A percentile compares a stretch with the other conserved stretches of the same genome.
Evolutionary conservation across 2,113 vertebrate genomes (phyloP).

Genomic region (Notiomystis cincta): DNA sequence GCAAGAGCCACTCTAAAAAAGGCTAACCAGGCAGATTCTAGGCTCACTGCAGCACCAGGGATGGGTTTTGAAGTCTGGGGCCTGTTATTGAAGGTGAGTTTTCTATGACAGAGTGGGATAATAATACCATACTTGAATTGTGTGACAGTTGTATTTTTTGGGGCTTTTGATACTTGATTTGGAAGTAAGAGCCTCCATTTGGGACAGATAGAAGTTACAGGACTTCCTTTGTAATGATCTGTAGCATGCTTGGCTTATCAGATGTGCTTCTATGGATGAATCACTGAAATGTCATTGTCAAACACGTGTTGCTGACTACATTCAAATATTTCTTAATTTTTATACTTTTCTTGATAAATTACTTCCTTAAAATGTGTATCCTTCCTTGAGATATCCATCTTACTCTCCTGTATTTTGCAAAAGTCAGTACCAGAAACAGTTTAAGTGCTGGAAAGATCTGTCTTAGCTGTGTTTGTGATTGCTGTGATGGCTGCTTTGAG

Average conservation of each 20-base stretch:
- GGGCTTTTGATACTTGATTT: not conserved
- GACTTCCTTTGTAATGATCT: accelerated
- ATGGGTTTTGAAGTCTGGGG: not conserved
- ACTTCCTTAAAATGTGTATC: not conserved
- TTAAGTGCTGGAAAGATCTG: not conserved
- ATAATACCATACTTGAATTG: not conserved
- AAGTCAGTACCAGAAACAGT: not conserved
- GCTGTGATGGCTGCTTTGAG: not conserved
- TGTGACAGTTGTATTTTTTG: not conserved
- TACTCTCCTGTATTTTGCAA: not conserved
- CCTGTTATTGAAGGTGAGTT: not conserved
- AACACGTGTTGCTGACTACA: accelerated
- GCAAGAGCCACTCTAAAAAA: not conserved
- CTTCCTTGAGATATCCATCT: not conserved
- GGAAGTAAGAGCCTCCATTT: not conserved
- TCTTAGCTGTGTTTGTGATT: not conserved
- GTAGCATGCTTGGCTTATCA: not conserved
- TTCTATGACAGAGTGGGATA: not conserved
- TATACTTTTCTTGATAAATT: not conserved
- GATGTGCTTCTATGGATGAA: not conserved
- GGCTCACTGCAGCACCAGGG: not conserved
- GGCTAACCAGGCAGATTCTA: not conserved
- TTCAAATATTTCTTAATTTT: not conserved
- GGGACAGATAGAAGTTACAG: not conserved
- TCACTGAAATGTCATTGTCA: not conserved